These are phyloP conservation scores for Rhizomys pruinosus DNA, from an alignment of 2,113 vertebrate genomes.

Conservation along the genomic window DNA sequence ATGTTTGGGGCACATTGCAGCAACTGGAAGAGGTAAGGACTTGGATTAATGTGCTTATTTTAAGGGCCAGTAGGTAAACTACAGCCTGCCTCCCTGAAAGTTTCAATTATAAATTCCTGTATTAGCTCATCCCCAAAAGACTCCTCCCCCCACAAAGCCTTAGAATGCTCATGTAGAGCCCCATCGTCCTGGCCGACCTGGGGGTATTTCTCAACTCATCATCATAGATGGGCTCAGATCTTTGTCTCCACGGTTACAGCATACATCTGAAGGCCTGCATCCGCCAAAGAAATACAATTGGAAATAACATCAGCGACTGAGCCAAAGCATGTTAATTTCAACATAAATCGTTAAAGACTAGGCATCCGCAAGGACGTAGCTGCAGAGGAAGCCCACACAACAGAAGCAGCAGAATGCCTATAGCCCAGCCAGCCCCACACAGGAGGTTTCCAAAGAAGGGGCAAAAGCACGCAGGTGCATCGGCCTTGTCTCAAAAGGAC, in stretches of 20 bases:
- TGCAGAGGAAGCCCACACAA: constrained; percentile 16
- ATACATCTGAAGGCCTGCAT: constrained; percentile 25
- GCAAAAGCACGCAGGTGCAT: constrained; percentile 41
- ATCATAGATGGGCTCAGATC: neutral
- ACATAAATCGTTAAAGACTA: constrained; percentile 54
- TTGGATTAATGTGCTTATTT: neutral
- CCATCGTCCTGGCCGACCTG: neutral
- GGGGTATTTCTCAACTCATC: neutral
- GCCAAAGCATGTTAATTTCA: constrained; percentile 61
- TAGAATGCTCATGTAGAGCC: neutral
- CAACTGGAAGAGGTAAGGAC: neutral
- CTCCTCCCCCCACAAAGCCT: neutral
- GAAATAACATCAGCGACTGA: constrained; percentile 59
- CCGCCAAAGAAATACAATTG: constrained; percentile 69
- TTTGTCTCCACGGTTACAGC: neutral
- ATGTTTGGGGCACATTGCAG: neutral
- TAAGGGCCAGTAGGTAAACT: neutral
- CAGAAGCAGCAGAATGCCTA: neutral
- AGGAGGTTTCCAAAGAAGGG: constrained; percentile 49
- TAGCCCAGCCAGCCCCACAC: neutral
- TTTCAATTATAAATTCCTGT: neutral
- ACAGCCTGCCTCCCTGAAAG: neutral
- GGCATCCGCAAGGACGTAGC: constrained; percentile 28
- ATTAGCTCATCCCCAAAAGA: neutral
- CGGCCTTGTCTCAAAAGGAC: constrained; percentile 9